Evolutionary conservation across 2,888 invertebrate species (phyloP).

Genomic region (Stenodera caucasica): DNA sequence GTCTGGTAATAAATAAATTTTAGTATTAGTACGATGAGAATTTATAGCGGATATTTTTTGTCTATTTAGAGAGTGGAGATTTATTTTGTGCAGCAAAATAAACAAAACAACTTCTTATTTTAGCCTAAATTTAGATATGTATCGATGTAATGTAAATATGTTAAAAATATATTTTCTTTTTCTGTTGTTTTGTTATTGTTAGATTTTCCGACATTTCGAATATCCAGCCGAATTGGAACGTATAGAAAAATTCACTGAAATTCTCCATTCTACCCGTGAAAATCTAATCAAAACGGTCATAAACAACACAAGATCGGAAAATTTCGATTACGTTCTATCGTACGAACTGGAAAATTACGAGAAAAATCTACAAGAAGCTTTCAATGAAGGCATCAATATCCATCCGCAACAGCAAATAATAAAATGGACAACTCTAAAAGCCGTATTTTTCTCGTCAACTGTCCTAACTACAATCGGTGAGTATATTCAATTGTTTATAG

Average conservation of each 20-base stretch:
- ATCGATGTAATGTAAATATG: conserved; percentile 22
- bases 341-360: conserved; percentile 60
- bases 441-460: conserved; percentile 87
- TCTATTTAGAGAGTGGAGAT: too few species aligned
- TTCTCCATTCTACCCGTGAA: conserved; percentile 59
- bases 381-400: conserved; percentile 62
- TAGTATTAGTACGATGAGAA: too few species aligned
- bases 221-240: conserved; percentile 74
- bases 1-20: background rate
- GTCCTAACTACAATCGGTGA: conserved; percentile 89
- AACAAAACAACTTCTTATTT: background rate
- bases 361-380: conserved; percentile 71
- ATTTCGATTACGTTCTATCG: conserved; percentile 62
- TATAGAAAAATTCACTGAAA: conserved; percentile 56
- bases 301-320: conserved; percentile 55
- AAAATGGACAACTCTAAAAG: conserved; percentile 80
- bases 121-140: conserved; percentile 22
- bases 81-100: too few species aligned
- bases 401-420: conserved; percentile 49
- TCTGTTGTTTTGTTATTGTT: conserved; percentile 28
- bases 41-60: too few species aligned
- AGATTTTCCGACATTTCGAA: conserved; percentile 80
- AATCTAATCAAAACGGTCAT: conserved; percentile 64
- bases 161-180: conserved; percentile 16
- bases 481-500: too few species aligned